These are phyloP conservation scores for Caenorhabditis afra DNA, from an alignment of 2,888 invertebrate species.

Conservation along the genomic window DNA sequence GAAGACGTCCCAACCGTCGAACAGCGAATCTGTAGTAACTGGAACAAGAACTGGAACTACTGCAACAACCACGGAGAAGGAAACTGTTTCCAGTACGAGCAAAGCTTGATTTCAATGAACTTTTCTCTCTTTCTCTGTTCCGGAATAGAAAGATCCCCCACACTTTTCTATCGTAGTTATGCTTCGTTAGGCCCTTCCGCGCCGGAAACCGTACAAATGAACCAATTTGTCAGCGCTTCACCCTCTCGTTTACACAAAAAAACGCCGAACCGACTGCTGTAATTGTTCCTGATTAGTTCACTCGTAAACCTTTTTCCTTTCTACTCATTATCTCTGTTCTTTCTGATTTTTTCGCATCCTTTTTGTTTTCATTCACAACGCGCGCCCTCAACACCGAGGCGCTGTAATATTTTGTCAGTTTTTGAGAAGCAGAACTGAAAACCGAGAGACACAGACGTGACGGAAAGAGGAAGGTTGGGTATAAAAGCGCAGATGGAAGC, in stretches of 20 bases:
- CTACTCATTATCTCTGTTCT: slow-evolving; percentile 34
- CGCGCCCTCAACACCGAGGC: slow-evolving; percentile 25
- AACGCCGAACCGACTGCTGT: slow-evolving; percentile 18
- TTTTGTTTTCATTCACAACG: slow-evolving; percentile 43
- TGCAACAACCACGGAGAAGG: not conserved
- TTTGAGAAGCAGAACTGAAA: slow-evolving; percentile 23
- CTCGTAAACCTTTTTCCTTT: slow-evolving; percentile 37
- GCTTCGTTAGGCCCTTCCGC: too few species aligned
- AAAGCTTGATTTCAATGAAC: too few species aligned
- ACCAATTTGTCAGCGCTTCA: slow-evolving; percentile 23
- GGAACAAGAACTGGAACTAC: not conserved
- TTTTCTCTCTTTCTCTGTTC: too few species aligned
- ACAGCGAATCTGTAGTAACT: not conserved
- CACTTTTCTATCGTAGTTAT: too few species aligned
- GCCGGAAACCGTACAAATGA: slow-evolving; percentile 11
- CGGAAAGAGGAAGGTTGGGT: slow-evolving; percentile 4
- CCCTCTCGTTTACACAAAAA: slow-evolving; percentile 49
- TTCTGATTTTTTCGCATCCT: slow-evolving; percentile 10
- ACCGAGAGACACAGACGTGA: slow-evolving; percentile 27
- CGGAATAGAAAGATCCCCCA: too few species aligned
- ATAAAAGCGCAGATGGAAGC: slow-evolving; percentile 36
- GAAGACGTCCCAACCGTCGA: too few species aligned
- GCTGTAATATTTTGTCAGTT: slow-evolving; percentile 56
- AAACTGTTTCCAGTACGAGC: not conserved
- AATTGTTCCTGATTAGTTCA: slow-evolving; percentile 58